Base-by-base conservation (phyloP, 2,888 invertebrate species). In the Tuberolachnus salignus region DNA sequence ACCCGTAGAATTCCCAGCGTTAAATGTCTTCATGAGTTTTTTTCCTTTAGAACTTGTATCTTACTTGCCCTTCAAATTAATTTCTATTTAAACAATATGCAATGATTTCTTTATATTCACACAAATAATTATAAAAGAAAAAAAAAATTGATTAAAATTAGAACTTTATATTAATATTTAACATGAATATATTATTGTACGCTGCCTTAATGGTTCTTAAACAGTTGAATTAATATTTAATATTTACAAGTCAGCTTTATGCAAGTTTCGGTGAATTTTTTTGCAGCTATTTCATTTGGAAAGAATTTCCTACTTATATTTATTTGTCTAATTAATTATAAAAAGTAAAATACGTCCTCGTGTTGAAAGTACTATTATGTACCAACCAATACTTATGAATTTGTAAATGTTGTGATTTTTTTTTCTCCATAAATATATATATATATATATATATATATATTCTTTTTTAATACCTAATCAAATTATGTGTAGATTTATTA, bases 401-500 rank as follows among this genome's bases (percentile, higher is more conserved):
- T 78, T 67, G 67, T 78, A 69, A 49, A 67, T 75, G 46, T 57
- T 55, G 66, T 57, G 66, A 75, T 46, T 75, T 75, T 66, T 59
- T 74, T 73, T 71, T 19, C 63, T 34, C 34, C 6, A 4, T 34
- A 34, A 34, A 34, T 6, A 34, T 34, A 34, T 6, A 6, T 34
- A 34, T 34, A 34, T 34, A 34, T 34, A 1, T 69, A n/a, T n/a
- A n/a, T n/a, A n/a, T n/a, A n/a, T n/a, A n/a, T 61, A 13, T 64
- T 71, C 19, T 59, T 71, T 72, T 59, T 53, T 75, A 44, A 67
- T 75, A 78, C 44, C 49, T 78, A 78, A 69, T 78, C 78, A 69
- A 78, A 75, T 75, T 78, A 73, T 69, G 42, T 78, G 1, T 78
- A 67, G 59, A 78, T 23, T 59, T 49, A 21, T 59, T 69, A 78